phyloP scores from a whole-genome alignment of 1,140 invertebrate genomes.

The Pseudachorutes palmiensis region DNA sequence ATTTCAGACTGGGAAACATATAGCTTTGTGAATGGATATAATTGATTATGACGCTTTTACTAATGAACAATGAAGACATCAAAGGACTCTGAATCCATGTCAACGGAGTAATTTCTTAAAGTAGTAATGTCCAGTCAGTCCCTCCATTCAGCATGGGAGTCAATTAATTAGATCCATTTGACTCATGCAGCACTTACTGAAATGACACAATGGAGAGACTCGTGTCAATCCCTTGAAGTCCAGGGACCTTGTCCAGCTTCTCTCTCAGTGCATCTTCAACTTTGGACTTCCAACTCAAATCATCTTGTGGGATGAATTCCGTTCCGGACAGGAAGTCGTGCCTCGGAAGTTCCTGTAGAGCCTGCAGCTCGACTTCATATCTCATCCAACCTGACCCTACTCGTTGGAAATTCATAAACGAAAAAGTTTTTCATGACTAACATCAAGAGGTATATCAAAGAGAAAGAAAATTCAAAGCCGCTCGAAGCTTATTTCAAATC shows the following conservation, averaged over 20 bases:
- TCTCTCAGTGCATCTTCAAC: not conserved
- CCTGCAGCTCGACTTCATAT: not conserved
- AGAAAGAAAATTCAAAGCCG: slow-evolving; percentile 1
- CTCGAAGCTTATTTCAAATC: no score
- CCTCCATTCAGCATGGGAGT: no score
- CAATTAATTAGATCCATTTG: not conserved
- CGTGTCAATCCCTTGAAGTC: not conserved
- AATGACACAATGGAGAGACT: not conserved
- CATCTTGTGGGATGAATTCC: not conserved
- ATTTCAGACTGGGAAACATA: no score
- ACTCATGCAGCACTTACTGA: no score
- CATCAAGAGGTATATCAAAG: not conserved
- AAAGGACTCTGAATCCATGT: no score
- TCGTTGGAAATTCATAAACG: not conserved
- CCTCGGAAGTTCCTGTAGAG: not conserved
- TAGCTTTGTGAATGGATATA: no score
- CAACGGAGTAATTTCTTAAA: no score
- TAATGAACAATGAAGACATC: no score
- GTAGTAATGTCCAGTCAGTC: no score
- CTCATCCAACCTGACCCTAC: slow-evolving; percentile 1
- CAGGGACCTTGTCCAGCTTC: not conserved
- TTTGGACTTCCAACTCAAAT: not conserved
- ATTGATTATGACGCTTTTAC: no score
- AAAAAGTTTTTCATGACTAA: not conserved
- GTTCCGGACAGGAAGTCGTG: not conserved